Base-by-base conservation (phyloP, 2,797 vertebrate genomes). In the Choloepus didactylus region DNA sequence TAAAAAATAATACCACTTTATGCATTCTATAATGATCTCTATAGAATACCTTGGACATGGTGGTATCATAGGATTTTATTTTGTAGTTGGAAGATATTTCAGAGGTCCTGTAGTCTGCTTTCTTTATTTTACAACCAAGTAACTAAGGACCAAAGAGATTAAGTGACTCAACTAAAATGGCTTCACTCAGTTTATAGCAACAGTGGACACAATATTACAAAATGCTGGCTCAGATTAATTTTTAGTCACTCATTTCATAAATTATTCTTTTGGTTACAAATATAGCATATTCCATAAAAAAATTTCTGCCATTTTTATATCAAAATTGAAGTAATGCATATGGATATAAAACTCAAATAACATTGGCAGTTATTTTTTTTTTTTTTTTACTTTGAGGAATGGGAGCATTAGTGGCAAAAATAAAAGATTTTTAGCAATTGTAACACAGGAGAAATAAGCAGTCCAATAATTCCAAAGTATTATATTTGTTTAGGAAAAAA, bases 341-440 rank as follows among this genome's bases (percentile, higher is more conserved):
- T 67, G 49, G 87, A 11, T 81, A 25, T 14, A 86, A 95, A 90
- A 72, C 56, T 51, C 56, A 80, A 77, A 83, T 81, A 92, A 80
- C 23, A 35, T 27, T 60, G 27, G 60, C 64, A 79, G 15, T 60
- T 81, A 81, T 60, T 69, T 35, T 21, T 82, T 84, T 94, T 79
- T 69, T 85, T 31, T 60, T 75, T 79, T 94, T 73, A 67, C 41
- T 51, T n/a, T 66, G 44, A 60, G 31, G n/a, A 88, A 66, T 87
- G 54, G n/a, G 75, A 89, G 31, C 62, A 46, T 96, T 82, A 81
- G n/a, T 31, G 87, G 11, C 16, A 73, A 90, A 96, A 87, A 56
- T 41, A n/a, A 69, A 72, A 90, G 23, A 27, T 70, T 80, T 46
- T 89, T 87, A 81, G 29, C 79, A 83, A 41, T 77, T 67, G 6